A percentile compares a stretch with the other conserved stretches of the same genome.
Evolutionary conservation across 2,888 invertebrate species (phyloP).

Genomic region (Lysandra bellargus): DNA sequence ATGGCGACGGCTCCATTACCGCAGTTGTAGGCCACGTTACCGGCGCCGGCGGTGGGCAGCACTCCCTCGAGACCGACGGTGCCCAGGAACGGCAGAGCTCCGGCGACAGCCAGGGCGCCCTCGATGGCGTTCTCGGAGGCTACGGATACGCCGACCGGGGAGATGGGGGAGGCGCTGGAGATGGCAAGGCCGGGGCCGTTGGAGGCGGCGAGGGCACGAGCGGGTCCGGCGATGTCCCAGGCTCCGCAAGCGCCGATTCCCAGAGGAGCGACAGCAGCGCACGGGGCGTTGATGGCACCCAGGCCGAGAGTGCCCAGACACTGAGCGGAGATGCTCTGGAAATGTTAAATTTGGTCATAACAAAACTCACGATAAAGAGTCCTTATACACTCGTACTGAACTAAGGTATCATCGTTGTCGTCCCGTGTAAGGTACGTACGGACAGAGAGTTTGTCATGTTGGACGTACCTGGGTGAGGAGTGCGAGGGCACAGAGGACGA

Average conservation of each 20-base stretch:
- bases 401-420: neutral
- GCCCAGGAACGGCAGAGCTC: conserved; percentile 46
- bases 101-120: conserved; percentile 44
- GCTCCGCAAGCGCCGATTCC: neutral
- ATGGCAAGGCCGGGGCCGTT: conserved; percentile 44
- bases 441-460: neutral
- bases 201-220: conserved; percentile 35
- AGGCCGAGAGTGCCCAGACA: conserved; percentile 37
- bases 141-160: conserved; percentile 43
- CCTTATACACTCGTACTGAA: too few relatives aligned
- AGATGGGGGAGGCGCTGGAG: conserved; percentile 46
- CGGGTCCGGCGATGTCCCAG: conserved; percentile 10
- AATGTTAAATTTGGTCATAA: conserved; percentile 25
- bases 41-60: conserved; percentile 45
- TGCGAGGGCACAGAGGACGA: conserved; percentile 47
- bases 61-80: conserved; percentile 45
- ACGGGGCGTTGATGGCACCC: conserved; percentile 32
- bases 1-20: conserved; percentile 44
- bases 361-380: neutral
- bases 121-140: conserved; percentile 48
- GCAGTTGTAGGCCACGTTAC: conserved; percentile 44
- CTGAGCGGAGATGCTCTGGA: conserved; percentile 44
- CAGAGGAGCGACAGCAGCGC: neutral
- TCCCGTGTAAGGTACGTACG: too few relatives aligned
- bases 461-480: conserved; percentile 45